A percentile compares a stretch with the other conserved stretches of the same genome.
Conservation (phyloP, 2,113 vertebrate species). For the Sciurus niger region DNA sequence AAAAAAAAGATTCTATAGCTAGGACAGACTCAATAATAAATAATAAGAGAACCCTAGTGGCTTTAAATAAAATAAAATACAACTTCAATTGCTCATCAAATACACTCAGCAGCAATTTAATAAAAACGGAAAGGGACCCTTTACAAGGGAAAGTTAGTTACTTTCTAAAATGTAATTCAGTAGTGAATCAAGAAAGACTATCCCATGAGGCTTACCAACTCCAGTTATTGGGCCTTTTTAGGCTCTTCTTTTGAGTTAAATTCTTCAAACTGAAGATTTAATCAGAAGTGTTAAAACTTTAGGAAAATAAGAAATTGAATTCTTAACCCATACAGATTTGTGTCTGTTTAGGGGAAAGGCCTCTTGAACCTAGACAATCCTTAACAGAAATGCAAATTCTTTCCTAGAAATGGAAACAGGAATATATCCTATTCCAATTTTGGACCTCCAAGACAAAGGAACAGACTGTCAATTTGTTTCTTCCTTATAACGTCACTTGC, state of each 20-base stretch:
- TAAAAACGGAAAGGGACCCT: constrained; percentile 38
- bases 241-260: constrained; percentile 1
- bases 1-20: not conserved
- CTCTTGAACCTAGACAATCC: not conserved
- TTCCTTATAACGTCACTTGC: not conserved
- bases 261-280: constrained; percentile 49
- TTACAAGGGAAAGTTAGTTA: constrained; percentile 7
- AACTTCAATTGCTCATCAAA: constrained; percentile 41
- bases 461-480: not conserved
- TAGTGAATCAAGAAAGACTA: not conserved
- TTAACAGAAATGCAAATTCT: constrained; percentile 2
- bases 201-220: not conserved
- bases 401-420: constrained; percentile 6
- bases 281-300: constrained; percentile 31
- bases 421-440: not conserved
- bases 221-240: not conserved
- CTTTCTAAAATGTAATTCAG: constrained; percentile 11
- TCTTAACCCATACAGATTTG: constrained; percentile 15
- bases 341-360: not conserved
- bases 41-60: constrained; percentile 23
- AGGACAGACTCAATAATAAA: constrained; percentile 45
- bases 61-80: constrained; percentile 69
- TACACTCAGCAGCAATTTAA: constrained; percentile 15
- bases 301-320: not conserved
- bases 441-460: not conserved